These are phyloP conservation scores for Oxyura jamaicensis DNA, from an alignment of 2,113 vertebrate genomes.

Conservation along the genomic window DNA sequence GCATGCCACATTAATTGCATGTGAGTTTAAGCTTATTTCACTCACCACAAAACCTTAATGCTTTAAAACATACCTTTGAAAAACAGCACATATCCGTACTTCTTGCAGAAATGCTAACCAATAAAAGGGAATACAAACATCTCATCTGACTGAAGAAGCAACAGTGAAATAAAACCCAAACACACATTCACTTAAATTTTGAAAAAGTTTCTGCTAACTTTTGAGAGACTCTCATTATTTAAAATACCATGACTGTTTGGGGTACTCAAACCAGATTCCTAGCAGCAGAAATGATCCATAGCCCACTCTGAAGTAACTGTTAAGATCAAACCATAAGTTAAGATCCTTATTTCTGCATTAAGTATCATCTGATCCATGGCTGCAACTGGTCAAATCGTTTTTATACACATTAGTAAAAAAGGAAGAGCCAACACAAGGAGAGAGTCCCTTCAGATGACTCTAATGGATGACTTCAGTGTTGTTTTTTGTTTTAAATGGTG, in stretches of 20 bases:
- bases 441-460: neutral
- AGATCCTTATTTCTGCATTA: neutral
- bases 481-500: neutral
- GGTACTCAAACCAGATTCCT: neutral
- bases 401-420: neutral
- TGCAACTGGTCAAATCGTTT: neutral
- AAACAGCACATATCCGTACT: neutral
- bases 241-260: neutral
- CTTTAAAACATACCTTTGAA: neutral
- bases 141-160: neutral
- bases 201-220: neutral
- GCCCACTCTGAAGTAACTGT: neutral
- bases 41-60: neutral
- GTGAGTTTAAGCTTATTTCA: neutral
- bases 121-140: neutral
- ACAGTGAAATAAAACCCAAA: neutral
- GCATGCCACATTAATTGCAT: neutral
- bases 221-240: neutral
- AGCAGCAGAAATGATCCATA: neutral
- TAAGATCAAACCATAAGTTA: neutral
- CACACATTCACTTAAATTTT: neutral
- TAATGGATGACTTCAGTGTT: neutral
- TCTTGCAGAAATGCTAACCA: neutral
- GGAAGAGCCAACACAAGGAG: neutral
- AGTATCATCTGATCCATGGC: neutral